These are phyloP conservation scores for Drosophila mimica DNA, from an alignment of 2,888 invertebrate species.

Conservation along the genomic window DNA sequence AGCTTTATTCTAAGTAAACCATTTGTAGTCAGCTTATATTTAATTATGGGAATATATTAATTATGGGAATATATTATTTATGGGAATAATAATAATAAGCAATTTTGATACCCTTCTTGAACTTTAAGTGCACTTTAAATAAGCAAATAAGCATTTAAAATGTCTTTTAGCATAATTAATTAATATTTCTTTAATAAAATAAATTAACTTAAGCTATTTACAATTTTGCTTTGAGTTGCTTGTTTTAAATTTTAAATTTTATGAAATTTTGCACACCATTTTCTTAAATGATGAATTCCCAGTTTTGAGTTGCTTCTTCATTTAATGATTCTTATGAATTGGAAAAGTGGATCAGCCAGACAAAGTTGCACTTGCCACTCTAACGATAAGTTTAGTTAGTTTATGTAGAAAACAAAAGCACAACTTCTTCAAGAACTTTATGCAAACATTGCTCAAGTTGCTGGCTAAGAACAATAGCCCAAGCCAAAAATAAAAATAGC, in stretches of 20 bases:
- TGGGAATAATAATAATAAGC: too few relatives aligned
- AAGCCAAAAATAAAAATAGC: conserved; percentile 3
- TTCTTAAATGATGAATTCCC: neutral
- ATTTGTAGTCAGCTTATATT: neutral
- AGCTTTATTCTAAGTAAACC: neutral
- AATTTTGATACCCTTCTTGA: neutral
- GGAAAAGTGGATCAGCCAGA: conserved; percentile 14
- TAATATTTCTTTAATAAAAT: neutral
- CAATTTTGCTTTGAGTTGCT: too few relatives aligned
- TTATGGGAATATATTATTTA: too few relatives aligned
- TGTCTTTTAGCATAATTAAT: neutral
- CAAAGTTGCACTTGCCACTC: conserved; percentile 21
- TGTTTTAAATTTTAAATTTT: neutral
- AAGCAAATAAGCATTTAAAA: neutral
- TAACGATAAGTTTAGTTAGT: neutral
- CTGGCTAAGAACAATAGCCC: conserved; percentile 47
- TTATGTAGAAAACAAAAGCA: conserved; percentile 7
- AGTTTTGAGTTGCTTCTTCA: conserved; percentile 3
- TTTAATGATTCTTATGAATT: conserved; percentile 24
- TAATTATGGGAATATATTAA: neutral
- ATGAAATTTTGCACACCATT: neutral
- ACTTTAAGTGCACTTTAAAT: too few relatives aligned
- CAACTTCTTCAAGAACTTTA: conserved; percentile 49
- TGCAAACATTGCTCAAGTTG: conserved; percentile 57
- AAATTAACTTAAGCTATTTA: neutral